These are phyloP conservation scores for Terebella lapidaria DNA, from an alignment of 2,888 invertebrate genomes.

Conservation along the genomic window DNA sequence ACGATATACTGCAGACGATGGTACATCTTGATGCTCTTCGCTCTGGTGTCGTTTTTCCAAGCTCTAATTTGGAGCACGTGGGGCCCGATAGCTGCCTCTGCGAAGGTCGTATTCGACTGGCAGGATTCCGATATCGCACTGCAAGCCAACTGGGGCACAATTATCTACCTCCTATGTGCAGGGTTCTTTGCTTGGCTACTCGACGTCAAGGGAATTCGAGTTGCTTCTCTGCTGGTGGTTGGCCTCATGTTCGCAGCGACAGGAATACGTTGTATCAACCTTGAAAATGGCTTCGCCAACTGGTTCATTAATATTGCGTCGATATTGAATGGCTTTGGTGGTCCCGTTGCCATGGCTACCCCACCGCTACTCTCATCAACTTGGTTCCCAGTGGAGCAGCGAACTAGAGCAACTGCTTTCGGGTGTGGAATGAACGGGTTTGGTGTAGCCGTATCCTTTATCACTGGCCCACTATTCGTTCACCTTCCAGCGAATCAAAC, in stretches of 20 bases:
- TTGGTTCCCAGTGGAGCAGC: conserved; percentile 55
- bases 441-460: conserved; percentile 37
- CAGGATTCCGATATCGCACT: conserved; percentile 41
- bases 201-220: conserved; percentile 31
- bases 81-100: conserved; percentile 46
- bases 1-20: conserved; percentile 22
- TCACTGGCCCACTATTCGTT: conserved; percentile 33
- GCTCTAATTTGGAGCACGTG: conserved; percentile 39
- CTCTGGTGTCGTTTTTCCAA: conserved; percentile 12
- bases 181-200: conserved; percentile 48
- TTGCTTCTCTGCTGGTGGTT: too few relatives aligned
- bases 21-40: conserved; percentile 25
- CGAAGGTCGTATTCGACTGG: conserved; percentile 44
- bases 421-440: conserved; percentile 22
- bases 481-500: too few relatives aligned
- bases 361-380: conserved; percentile 52
- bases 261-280: too few relatives aligned
- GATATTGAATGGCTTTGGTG: conserved; percentile 53
- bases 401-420: conserved; percentile 49
- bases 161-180: conserved; percentile 42
- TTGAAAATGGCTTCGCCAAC: too few relatives aligned
- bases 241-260: too few relatives aligned
- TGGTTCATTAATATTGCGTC: conserved; percentile 47
- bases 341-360: conserved; percentile 52
- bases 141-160: conserved; percentile 49